Evolutionary conservation across 2,888 invertebrate genomes (phyloP).

Genomic region (Encarsia formosa): DNA sequence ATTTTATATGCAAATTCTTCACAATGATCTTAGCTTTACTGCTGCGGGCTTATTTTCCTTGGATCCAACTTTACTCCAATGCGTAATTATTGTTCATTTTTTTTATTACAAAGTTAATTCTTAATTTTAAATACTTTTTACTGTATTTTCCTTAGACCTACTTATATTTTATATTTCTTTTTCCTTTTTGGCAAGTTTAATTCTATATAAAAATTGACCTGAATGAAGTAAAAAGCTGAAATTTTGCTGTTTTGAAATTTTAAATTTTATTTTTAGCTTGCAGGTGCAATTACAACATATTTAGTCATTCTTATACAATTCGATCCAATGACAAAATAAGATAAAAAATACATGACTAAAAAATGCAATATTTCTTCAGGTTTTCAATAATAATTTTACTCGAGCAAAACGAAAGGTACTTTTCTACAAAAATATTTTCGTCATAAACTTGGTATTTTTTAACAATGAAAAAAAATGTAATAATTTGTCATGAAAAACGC

Average conservation of each 20-base stretch:
- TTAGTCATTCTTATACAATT: slow-evolving; percentile 20
- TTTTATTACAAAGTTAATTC: too few relatives aligned
- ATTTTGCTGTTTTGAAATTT: too few relatives aligned
- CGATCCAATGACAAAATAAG: slow-evolving; percentile 3
- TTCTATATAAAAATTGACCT: too few relatives aligned
- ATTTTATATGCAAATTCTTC: slow-evolving; percentile 22
- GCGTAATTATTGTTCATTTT: slow-evolving; percentile 8
- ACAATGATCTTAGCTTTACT: slow-evolving; percentile 20
- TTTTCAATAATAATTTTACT: neutral
- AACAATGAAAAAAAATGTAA: too few relatives aligned
- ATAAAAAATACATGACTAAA: neutral
- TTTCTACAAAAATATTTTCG: neutral
- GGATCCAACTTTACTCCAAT: slow-evolving; percentile 18
- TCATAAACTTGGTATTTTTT: neutral
- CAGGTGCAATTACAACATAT: slow-evolving; percentile 16
- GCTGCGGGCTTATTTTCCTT: slow-evolving; percentile 21
- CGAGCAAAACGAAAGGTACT: too few relatives aligned
- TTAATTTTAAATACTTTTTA: too few relatives aligned
- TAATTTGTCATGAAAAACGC: too few relatives aligned
- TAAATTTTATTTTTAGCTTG: slow-evolving; percentile 7
- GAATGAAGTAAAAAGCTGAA: too few relatives aligned
- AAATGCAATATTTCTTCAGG: neutral
- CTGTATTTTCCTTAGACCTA: too few relatives aligned
- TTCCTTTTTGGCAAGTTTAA: too few relatives aligned
- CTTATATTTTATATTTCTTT: too few relatives aligned